Base-by-base conservation (phyloP, 2,797 vertebrate genomes). In the Melanitta fusca region DNA sequence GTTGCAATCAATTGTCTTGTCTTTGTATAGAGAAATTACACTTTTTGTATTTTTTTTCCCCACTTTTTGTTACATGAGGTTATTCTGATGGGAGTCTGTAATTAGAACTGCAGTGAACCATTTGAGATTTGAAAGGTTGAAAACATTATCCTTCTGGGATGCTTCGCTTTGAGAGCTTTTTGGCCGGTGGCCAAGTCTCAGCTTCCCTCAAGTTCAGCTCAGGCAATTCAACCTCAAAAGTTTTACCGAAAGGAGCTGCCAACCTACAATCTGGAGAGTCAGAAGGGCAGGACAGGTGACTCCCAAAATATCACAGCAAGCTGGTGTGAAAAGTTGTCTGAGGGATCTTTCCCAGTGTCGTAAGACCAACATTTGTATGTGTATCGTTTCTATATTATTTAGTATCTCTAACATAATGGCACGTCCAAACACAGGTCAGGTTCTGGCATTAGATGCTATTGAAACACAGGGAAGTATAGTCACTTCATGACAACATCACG, bases 31-130 rank as follows among this genome's bases (percentile, higher is more conserved):
- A 38, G 69, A 93, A 95, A 69, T 61, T 2, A 43, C 2, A 20
- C 34, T 60, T 72, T 79, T 45, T 60, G 27, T 38, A 28, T 18
- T 10, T 38, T 27, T 72, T 15, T 34, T 51, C 65, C 45, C 34
- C 30, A 30, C 45, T 83, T 75, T 45, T 95, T 18, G 21, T 87
- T 80, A 21, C n/a, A 27, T 73, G 80, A 96, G 75, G 77, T 65
- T 68, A 71, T 86, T 96, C 94, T 74, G 66, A 91, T 90, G 71
- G 79, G 85, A 97, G 68, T 20, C 51, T 79, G 85, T 83, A 93
- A 97, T 98, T 96, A 95, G 80, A 95, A 87, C 61, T 16, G 34
- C 88, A 93, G 83, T n/a, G 92, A 96, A 88, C 30, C 80, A 64
- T 91, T 90, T 72, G 85, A 82, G 91, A 96, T 96, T 81, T 72